These are phyloP conservation scores for Leptinotarsa undecemlineata DNA, from an alignment of 1,140 invertebrate genomes.

Conservation along the genomic window DNA sequence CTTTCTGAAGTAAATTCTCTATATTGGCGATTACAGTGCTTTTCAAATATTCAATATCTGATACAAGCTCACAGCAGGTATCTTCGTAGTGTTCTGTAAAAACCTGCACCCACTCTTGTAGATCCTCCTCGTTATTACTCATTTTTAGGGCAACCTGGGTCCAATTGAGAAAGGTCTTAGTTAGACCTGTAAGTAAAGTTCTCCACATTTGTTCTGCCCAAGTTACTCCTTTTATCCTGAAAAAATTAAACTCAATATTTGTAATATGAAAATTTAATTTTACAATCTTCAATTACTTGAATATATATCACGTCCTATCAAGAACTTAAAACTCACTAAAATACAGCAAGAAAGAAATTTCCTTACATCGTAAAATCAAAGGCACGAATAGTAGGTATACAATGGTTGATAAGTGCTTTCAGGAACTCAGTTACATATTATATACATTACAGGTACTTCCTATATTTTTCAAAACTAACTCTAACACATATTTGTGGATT, in stretches of 20 bases:
- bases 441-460: too few relatives aligned
- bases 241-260: background rate
- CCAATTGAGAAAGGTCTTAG: conserved; percentile 24
- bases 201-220: conserved; percentile 25
- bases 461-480: too few relatives aligned
- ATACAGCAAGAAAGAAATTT: too few relatives aligned
- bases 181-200: background rate
- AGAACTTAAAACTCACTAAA: too few relatives aligned
- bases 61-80: conserved; percentile 25
- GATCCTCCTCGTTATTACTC: conserved; percentile 15
- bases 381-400: too few relatives aligned
- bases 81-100: conserved; percentile 22
- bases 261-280: background rate
- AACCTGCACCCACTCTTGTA: conserved; percentile 4
- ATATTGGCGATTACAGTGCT: conserved; percentile 12
- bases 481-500: too few relatives aligned
- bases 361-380: too few relatives aligned
- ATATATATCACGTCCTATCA: too few relatives aligned
- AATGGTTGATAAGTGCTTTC: too few relatives aligned
- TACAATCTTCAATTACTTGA: background rate
- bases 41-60: conserved; percentile 25
- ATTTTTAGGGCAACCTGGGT: conserved; percentile 11
- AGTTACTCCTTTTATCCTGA: background rate
- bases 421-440: too few relatives aligned
- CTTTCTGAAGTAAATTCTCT: conserved; percentile 21